Evolutionary conservation across 2,888 invertebrate genomes (phyloP).

Genomic region (Lissonota sp.): DNA sequence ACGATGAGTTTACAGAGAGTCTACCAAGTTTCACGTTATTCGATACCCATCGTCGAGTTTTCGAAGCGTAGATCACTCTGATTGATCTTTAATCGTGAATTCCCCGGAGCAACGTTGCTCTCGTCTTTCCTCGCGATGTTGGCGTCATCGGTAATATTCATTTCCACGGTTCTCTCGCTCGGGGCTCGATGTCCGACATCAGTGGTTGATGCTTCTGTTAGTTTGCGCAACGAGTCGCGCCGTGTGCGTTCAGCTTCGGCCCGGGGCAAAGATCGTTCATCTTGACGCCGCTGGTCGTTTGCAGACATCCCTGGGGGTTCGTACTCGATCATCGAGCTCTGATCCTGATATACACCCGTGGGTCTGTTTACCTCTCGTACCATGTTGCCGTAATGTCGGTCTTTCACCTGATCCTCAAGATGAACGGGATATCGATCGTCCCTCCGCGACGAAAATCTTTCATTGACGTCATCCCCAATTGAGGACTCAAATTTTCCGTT

Average conservation of each 20-base stretch:
- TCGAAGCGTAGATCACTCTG: not conserved
- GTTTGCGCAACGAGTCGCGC: slow-evolving; percentile 37
- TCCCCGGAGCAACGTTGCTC: slow-evolving; percentile 2
- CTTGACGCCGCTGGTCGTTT: slow-evolving; percentile 26
- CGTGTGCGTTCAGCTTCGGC: slow-evolving; percentile 47
- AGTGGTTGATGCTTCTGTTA: slow-evolving; percentile 23
- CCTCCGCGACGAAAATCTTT: not conserved
- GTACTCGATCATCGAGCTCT: slow-evolving; percentile 45
- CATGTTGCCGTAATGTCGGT: slow-evolving; percentile 38
- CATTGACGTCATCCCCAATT: slow-evolving; percentile 23
- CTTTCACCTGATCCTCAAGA: slow-evolving; percentile 38
- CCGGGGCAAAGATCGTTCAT: slow-evolving; percentile 38
- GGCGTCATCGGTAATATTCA: slow-evolving; percentile 22
- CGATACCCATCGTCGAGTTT: slow-evolving; percentile 7
- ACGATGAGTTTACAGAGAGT: not conserved
- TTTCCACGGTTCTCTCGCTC: slow-evolving; percentile 21
- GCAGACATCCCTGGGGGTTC: slow-evolving; percentile 37
- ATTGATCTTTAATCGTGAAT: slow-evolving; percentile 25
- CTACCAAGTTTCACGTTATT: not conserved
- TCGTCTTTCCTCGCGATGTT: not conserved
- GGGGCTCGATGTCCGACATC: slow-evolving; percentile 19
- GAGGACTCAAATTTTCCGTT: slow-evolving; percentile 5
- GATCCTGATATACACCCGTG: slow-evolving; percentile 49
- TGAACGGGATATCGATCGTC: slow-evolving; percentile 21
- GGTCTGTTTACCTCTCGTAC: slow-evolving; percentile 47